Evolutionary conservation across 2,113 vertebrate species (phyloP).

Genomic region (Tragelaphus imberbis): DNA sequence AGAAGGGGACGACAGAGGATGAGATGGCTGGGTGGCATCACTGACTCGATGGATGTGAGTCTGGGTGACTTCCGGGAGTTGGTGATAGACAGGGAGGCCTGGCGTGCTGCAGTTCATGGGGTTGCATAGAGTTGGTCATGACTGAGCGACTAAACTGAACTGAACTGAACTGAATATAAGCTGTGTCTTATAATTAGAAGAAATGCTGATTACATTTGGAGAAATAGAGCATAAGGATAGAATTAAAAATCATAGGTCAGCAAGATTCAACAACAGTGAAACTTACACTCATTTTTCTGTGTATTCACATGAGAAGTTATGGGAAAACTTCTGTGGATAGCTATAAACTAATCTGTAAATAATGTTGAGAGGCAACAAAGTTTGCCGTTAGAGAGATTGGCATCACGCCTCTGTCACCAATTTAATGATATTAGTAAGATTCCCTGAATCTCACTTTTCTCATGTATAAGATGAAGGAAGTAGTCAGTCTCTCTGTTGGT

Average conservation of each 20-base stretch:
- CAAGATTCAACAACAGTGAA: neutral
- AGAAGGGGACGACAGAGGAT: neutral
- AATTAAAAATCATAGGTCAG: neutral
- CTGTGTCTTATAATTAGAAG: neutral
- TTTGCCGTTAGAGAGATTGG: neutral
- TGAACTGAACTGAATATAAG: neutral
- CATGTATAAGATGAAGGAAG: neutral
- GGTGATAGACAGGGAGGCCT: neutral
- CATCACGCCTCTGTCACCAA: neutral
- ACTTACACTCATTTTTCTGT: neutral
- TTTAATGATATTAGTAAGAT: neutral
- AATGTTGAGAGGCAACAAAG: neutral
- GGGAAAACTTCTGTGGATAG: neutral
- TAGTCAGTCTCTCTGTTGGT: neutral
- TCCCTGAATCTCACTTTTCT: neutral
- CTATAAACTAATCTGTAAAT: neutral
- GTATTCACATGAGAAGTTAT: neutral
- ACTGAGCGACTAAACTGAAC: neutral
- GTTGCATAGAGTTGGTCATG: rapidly evolving
- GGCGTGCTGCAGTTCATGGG: neutral
- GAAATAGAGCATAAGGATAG: neutral
- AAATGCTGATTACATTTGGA: neutral
- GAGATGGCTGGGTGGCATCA: neutral
- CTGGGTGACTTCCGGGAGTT: rapidly evolving
- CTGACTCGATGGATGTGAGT: neutral